These are phyloP conservation scores for Myathropa florea DNA, from an alignment of 2,888 invertebrate genomes.

Conservation along the genomic window DNA sequence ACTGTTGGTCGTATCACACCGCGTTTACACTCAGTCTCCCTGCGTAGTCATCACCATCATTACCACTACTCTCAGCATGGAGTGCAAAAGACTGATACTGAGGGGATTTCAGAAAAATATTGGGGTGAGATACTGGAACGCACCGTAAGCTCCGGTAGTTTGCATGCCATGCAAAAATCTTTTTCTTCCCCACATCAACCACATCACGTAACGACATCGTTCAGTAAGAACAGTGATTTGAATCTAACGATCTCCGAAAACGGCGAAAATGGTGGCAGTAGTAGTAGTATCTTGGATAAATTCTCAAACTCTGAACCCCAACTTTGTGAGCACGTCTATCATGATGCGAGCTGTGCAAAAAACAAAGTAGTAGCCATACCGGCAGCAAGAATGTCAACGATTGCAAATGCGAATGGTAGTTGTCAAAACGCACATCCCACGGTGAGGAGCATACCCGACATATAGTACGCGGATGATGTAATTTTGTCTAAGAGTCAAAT, in stretches of 20 bases:
- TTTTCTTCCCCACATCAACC: constrained; percentile 75
- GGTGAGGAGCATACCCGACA: constrained; percentile 74
- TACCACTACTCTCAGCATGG: constrained; percentile 61
- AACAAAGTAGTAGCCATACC: constrained; percentile 75
- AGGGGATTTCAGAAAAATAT: constrained; percentile 86
- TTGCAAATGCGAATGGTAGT: constrained; percentile 60
- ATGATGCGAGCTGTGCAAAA: constrained; percentile 80
- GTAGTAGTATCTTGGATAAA: constrained; percentile 75
- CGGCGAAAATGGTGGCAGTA: constrained; percentile 55
- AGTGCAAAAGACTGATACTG: constrained; percentile 82
- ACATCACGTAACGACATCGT: constrained; percentile 77
- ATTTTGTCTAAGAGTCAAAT: constrained; percentile 78
- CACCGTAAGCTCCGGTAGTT: constrained; percentile 88
- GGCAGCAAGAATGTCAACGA: constrained; percentile 55
- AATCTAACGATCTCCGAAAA: constrained; percentile 74
- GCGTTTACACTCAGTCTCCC: constrained; percentile 65
- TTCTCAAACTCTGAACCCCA: constrained; percentile 80
- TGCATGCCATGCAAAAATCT: constrained; percentile 85
- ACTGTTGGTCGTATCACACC: constrained; percentile 76
- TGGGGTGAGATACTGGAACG: constrained; percentile 90
- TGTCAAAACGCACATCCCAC: constrained; percentile 64
- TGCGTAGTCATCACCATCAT: constrained; percentile 62
- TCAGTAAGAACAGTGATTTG: constrained; percentile 79
- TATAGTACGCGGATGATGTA: constrained; percentile 80
- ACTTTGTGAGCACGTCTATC: constrained; percentile 79